Evolutionary conservation across 2,797 vertebrate genomes (phyloP), one percentile per base, ranked within the genome.

Genomic region (Philypnodon macrostomus): DNA sequence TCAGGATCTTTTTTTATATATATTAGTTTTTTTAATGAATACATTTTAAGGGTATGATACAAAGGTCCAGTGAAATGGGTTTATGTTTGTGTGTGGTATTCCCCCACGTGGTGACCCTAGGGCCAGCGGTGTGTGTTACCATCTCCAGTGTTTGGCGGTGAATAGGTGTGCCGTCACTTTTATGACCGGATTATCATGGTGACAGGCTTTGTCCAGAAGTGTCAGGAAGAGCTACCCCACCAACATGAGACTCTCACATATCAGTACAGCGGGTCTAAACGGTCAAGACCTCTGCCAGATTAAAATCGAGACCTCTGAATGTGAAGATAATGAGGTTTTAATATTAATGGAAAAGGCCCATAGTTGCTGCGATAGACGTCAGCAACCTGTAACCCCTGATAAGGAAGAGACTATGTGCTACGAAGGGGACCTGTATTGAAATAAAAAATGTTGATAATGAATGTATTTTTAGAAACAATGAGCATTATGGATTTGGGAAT

Each of bases 121-220:
- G 67, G 44, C 16, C 45, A 4, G 18, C 1, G 18, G 81, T 79
- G 63, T 80, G 61, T 24, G 37, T 83, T 85, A 73, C 79, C 34
- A 21, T 69, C 75, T 80, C 79, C 53, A 62, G 49, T 78, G 72
- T 68, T 54, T 75, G 51, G 66, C 66, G 54, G 47, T 17, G 26
- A 54, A 47, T 12, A 7, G 40, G 35, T 7, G 38, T 45, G 46
- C 63, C 13, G 42, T 55, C 15, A 33, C 71, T 58, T 45, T 63
- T 61, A 53, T 46, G 12, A 24, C 52, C 37, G 65, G 63, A 75
- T 65, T 64, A 51, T 31, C 3, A 47, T 2, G 12, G 55, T 49
- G 77, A 83, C 73, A 59, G 61, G 39, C 53, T 81, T 77, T 60
- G 51, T 73, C 54, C 62, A 5, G 0, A 45, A 63, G 69, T 67